Conservation (phyloP, 1,140 invertebrate species). For the Formica selysi region DNA sequence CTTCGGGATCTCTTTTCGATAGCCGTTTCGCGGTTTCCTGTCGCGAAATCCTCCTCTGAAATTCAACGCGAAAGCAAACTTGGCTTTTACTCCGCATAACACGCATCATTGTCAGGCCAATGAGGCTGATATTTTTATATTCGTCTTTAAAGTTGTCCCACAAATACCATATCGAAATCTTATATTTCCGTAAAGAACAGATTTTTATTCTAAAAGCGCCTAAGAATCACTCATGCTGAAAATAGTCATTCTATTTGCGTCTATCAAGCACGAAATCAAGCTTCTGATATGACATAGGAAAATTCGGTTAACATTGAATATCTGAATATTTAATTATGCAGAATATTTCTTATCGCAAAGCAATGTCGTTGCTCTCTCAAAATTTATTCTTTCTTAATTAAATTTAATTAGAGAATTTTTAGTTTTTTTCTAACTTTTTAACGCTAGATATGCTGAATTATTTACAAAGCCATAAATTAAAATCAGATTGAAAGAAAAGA, state of each 20-base stretch:
- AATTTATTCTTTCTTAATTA: conserved; percentile 6
- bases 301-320: background rate
- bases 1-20: conserved; percentile 55
- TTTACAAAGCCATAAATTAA: background rate
- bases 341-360: background rate
- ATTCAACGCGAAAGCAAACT: conserved; percentile 68
- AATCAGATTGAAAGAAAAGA: background rate
- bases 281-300: background rate
- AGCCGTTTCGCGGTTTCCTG: conserved; percentile 51
- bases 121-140: conserved; percentile 48
- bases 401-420: background rate
- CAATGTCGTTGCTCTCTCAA: background rate
- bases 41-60: conserved; percentile 4
- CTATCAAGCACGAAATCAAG: background rate
- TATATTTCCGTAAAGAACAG: background rate
- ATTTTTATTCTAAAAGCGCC: background rate
- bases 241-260: background rate
- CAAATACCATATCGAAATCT: background rate
- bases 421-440: background rate
- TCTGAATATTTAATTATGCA: conserved; percentile 44
- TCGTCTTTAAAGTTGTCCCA: conserved; percentile 14
- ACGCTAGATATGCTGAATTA: background rate
- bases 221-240: background rate
- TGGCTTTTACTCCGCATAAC: conserved; percentile 39
- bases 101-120: conserved; percentile 62